phyloP scores from a whole-genome alignment of 2,113 vertebrate species.

The Tachysurus fulvidraco region DNA sequence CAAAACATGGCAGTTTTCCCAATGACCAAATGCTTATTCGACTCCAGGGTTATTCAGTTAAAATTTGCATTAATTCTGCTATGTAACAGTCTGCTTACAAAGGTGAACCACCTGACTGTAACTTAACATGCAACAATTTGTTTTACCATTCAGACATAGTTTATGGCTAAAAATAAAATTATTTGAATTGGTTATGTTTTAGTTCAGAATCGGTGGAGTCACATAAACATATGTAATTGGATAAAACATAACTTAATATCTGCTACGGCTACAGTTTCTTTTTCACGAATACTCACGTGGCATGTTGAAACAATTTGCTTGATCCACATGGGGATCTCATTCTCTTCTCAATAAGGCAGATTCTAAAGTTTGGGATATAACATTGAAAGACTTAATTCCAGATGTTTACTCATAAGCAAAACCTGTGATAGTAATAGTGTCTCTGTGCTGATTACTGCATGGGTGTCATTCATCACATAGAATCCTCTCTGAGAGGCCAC shows the following conservation, averaged over 20 bases:
- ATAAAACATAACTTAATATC: background rate
- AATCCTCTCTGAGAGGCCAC: conserved; percentile 52
- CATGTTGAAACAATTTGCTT: background rate
- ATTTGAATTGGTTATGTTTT: background rate
- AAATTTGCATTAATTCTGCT: background rate
- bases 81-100: background rate
- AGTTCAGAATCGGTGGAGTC: background rate
- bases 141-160: background rate
- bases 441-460: conserved; percentile 28
- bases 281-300: background rate
- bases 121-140: background rate
- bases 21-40: background rate
- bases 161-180: background rate
- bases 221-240: background rate
- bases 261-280: background rate
- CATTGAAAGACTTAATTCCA: background rate
- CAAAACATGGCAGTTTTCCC: conserved; percentile 6
- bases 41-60: background rate
- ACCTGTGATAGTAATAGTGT: conserved; percentile 14
- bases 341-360: background rate
- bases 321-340: background rate
- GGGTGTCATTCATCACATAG: conserved; percentile 51
- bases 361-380: background rate
- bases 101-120: background rate
- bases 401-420: conserved; percentile 24